Conservation (phyloP, 2,113 vertebrate genomes). For the Dermatemys mawii region DNA sequence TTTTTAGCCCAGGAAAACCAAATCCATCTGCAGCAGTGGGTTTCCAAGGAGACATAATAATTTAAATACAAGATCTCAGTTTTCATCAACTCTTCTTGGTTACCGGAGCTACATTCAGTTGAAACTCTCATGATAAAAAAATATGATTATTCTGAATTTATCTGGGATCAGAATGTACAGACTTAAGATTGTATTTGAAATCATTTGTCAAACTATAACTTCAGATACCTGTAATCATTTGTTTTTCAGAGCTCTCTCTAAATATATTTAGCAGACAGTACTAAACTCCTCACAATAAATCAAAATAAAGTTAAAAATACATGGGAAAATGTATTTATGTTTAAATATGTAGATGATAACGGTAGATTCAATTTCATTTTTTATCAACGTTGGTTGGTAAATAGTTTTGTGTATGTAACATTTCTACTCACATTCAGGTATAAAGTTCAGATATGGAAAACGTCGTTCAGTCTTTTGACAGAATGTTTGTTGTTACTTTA, state of each 20-base stretch:
- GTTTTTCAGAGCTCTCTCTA: neutral
- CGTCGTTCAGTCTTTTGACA: neutral
- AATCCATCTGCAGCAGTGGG: constrained; percentile 82
- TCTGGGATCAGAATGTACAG: neutral
- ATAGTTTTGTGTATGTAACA: neutral
- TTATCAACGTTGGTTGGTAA: neutral
- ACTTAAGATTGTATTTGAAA: constrained; percentile 16
- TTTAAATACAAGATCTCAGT: constrained; percentile 83
- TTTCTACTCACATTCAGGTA: neutral
- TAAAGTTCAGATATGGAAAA: neutral
- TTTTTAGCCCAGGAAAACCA: constrained; percentile 83
- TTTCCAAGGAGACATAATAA: constrained; percentile 86
- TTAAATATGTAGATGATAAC: neutral
- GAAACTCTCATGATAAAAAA: constrained; percentile 63
- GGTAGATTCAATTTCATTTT: neutral
- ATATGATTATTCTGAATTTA: neutral
- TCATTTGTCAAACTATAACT: neutral
- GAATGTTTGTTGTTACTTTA: neutral
- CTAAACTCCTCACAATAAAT: neutral
- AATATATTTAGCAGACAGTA: neutral
- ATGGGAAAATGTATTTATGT: neutral
- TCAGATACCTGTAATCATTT: neutral
- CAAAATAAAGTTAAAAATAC: neutral
- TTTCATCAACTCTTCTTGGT: constrained; percentile 79
- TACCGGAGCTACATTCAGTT: constrained; percentile 72